These are phyloP conservation scores for Capitella teleta DNA, from an alignment of 1,140 invertebrate species.

Conservation along the genomic window DNA sequence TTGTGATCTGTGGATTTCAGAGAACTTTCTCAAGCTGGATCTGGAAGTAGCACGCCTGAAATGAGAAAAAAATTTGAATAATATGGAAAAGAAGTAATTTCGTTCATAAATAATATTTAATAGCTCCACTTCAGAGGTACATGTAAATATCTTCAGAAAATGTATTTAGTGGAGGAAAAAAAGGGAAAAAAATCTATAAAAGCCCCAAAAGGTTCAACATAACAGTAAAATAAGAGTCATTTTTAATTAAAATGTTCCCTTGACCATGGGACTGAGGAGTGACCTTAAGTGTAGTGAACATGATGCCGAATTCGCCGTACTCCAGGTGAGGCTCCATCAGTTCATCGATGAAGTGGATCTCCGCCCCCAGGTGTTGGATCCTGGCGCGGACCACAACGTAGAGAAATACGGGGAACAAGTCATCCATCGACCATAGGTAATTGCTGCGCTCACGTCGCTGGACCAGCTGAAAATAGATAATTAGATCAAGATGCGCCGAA, in stretches of 20 bases:
- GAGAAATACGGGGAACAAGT: conserved; percentile 72
- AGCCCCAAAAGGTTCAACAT: background rate
- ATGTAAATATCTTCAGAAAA: background rate
- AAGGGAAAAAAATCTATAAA: background rate
- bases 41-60: conserved; percentile 40
- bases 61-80: conserved; percentile 9
- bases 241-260: background rate
- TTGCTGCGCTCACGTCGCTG: conserved; percentile 42
- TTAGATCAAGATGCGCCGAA: background rate
- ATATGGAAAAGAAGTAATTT: background rate
- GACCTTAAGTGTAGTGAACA: conserved; percentile 71
- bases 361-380: conserved; percentile 70
- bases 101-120: background rate
- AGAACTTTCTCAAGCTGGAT: conserved; percentile 41
- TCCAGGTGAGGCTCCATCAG: conserved; percentile 64
- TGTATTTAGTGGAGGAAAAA: background rate
- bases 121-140: background rate
- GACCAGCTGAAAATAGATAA: conserved; percentile 47
- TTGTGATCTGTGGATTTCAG: no score
- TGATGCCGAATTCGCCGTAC: conserved; percentile 67
- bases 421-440: conserved; percentile 72
- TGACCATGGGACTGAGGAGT: background rate
- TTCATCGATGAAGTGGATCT: conserved; percentile 72
- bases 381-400: conserved; percentile 69
- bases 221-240: background rate